These are phyloP conservation scores for Rhagoletis pomonella DNA, from an alignment of 1,140 invertebrate species.

Conservation along the genomic window DNA sequence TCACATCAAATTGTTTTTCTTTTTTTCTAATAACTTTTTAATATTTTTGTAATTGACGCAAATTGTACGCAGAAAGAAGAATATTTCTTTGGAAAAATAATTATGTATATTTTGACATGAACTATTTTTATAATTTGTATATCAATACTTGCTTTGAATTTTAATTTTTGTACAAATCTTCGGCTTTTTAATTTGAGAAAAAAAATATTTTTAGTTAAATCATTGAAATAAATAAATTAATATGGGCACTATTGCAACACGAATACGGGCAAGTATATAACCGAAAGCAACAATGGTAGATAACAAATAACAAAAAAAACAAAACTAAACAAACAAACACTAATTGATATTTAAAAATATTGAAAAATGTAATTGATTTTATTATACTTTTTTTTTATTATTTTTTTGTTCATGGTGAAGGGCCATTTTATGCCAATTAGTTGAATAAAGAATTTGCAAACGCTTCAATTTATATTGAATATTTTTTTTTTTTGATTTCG, in stretches of 20 bases:
- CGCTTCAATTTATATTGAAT: conserved; percentile 1
- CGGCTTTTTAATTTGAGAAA: conserved; percentile 19
- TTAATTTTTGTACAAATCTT: conserved; percentile 50
- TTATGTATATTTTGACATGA: conserved; percentile 4
- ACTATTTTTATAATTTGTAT: conserved; percentile 15
- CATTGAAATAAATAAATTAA: conserved; percentile 50
- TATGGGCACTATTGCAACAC: conserved; percentile 32
- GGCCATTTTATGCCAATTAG: conserved; percentile 53
- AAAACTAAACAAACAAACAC: background rate
- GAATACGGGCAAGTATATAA: conserved; percentile 25
- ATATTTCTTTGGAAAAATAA: background rate
- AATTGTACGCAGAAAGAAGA: conserved; percentile 10
- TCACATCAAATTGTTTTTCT: background rate
- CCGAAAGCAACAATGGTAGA: background rate
- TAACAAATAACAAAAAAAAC: background rate
- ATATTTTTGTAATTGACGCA: background rate
- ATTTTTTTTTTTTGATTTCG: background rate
- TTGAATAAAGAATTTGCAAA: conserved; percentile 30
- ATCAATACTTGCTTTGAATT: conserved; percentile 49
- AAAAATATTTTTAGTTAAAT: conserved; percentile 46
- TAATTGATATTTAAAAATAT: conserved; percentile 34
- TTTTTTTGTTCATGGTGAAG: conserved; percentile 49
- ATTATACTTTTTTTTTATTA: background rate
- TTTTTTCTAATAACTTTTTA: conserved; percentile 5
- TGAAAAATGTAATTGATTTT: conserved; percentile 11